Percentiles rank a stretch among this genome's conserved stretches.
These are phyloP conservation scores for Aphidoletes aphidimyza DNA, from an alignment of 2,888 invertebrate genomes.

Conservation along the genomic window DNA sequence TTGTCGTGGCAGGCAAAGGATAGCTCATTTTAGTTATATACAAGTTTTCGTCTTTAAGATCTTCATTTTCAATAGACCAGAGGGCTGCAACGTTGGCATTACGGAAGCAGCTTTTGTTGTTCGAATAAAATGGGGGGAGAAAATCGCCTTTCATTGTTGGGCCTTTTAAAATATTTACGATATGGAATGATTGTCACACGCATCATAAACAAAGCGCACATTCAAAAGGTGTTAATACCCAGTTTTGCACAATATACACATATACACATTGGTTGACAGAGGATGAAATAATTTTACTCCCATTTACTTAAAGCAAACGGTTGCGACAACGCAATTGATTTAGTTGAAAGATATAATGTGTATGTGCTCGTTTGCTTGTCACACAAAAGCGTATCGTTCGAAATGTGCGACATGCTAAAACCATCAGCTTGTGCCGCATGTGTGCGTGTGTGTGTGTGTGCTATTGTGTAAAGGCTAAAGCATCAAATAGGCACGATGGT, in stretches of 20 bases:
- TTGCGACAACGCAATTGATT: background rate
- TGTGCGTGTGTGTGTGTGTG: background rate
- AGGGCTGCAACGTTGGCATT: too few species aligned
- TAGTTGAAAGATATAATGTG: background rate
- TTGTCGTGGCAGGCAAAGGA: background rate
- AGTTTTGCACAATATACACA: background rate
- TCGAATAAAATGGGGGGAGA: background rate
- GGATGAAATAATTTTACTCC: conserved; percentile 32
- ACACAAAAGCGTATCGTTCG: background rate
- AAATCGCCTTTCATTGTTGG: conserved; percentile 15
- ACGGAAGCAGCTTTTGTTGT: background rate
- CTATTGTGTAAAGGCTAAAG: background rate
- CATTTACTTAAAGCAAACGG: background rate
- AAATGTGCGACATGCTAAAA: background rate
- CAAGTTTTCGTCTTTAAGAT: conserved; percentile 17
- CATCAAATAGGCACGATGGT: background rate
- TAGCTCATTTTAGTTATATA: background rate
- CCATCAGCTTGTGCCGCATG: background rate
- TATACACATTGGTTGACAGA: background rate
- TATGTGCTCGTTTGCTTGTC: background rate
- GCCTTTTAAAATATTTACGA: background rate
- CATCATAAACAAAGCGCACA: background rate
- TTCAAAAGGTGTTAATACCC: conserved; percentile 29
- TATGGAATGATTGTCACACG: conserved; percentile 29
- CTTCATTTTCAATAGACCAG: too few species aligned